These are phyloP conservation scores for Threskiornis aethiopicus DNA, from an alignment of 2,797 vertebrate species.

Conservation along the genomic window DNA sequence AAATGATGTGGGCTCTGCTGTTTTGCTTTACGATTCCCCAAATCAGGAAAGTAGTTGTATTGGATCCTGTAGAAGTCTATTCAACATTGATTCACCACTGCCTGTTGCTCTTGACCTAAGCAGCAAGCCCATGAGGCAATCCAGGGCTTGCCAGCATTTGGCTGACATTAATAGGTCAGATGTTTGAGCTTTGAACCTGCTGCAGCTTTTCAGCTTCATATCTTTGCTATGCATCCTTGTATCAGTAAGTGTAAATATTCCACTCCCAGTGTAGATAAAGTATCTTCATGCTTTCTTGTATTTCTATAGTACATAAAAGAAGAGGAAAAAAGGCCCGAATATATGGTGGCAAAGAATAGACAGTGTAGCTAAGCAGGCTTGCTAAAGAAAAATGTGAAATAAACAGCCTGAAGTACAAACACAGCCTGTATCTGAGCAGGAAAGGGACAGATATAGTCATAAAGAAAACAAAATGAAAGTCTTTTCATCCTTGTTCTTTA, in stretches of 20 bases:
- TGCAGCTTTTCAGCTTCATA: neutral
- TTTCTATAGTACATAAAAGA: neutral
- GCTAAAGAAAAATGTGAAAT: neutral
- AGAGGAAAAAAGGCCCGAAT: neutral
- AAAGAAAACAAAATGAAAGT: neutral
- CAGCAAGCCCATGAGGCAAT: neutral
- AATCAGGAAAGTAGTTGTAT: neutral
- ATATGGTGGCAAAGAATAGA: neutral
- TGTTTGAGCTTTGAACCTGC: neutral
- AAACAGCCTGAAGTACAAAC: neutral
- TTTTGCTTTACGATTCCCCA: neutral
- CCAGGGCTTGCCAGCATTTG: neutral
- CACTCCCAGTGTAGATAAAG: neutral
- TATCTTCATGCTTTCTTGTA: neutral
- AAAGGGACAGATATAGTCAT: neutral
- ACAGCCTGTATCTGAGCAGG: neutral
- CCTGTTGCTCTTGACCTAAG: neutral
- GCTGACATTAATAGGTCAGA: neutral
- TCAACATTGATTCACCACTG: neutral
- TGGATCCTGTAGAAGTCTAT: neutral
- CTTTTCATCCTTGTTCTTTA: neutral
- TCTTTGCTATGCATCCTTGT: neutral
- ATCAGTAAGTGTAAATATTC: neutral
- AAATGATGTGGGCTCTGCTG: rapidly evolving
- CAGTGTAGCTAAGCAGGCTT: neutral